Evolutionary conservation across 2,888 invertebrate species (phyloP).

Genomic region (Drosophila rellima): DNA sequence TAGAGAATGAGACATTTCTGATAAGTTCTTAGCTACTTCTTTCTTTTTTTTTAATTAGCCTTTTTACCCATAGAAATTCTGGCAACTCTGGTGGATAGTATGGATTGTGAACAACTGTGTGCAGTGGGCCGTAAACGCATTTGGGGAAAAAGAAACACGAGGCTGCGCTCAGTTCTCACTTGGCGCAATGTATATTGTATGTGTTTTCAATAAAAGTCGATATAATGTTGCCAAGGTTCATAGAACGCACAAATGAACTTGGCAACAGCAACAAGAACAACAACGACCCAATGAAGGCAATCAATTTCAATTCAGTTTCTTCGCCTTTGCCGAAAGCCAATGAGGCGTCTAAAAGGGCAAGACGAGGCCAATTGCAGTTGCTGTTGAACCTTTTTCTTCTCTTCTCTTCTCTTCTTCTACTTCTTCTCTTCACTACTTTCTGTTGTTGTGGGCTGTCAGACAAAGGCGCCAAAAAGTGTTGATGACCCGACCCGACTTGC

Average conservation of each 20-base stretch:
- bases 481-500: constrained; percentile 58
- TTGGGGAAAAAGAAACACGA: constrained; percentile 41
- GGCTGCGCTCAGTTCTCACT: constrained; percentile 45
- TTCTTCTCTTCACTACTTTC: constrained; percentile 16
- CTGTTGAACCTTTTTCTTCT: constrained; percentile 57
- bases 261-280: constrained; percentile 44
- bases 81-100: not conserved
- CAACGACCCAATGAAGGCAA: constrained; percentile 68
- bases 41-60: not conserved
- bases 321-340: constrained; percentile 68
- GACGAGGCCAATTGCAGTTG: constrained; percentile 72
- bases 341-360: constrained; percentile 74
- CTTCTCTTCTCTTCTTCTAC: constrained; percentile 8
- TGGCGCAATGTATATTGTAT: constrained; percentile 71
- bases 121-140: constrained; percentile 67
- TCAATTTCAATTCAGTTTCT: constrained; percentile 78
- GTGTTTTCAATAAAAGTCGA: constrained; percentile 76
- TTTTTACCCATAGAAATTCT: not conserved
- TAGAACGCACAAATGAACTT: constrained; percentile 76
- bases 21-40: not conserved
- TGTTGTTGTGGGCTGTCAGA: constrained; percentile 25
- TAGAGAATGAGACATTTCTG: not conserved
- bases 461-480: constrained; percentile 71
- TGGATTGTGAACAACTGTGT: constrained; percentile 23
- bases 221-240: constrained; percentile 78